Conservation (phyloP, 2,888 invertebrate species). For the Eumacrocentrus americanus region DNA sequence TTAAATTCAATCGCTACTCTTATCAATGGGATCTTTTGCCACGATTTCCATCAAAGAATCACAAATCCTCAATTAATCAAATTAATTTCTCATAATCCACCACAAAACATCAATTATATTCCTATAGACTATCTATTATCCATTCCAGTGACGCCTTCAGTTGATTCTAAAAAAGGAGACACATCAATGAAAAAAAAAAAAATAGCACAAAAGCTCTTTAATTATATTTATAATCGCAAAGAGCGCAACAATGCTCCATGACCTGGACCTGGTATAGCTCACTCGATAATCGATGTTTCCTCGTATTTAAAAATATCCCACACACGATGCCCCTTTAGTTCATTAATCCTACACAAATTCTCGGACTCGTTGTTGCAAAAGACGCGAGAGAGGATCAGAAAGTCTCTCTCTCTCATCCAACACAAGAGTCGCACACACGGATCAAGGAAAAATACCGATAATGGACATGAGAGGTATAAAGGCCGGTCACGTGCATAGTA, state of each 20-base stretch:
- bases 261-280: constrained; percentile 12
- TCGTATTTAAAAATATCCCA: constrained; percentile 13
- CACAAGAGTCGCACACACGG: background rate
- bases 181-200: background rate
- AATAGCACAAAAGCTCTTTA: background rate
- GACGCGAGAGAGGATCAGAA: background rate
- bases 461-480: constrained; percentile 3
- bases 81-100: background rate
- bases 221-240: background rate
- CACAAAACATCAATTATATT: too few species aligned
- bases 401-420: too few species aligned
- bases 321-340: background rate
- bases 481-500: constrained; percentile 1
- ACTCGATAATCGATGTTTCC: constrained; percentile 15
- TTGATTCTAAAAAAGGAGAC: background rate
- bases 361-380: background rate
- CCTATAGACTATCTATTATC: background rate
- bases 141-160: too few species aligned
- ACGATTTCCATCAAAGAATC: background rate
- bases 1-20: background rate
- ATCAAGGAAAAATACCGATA: background rate
- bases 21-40: too few species aligned
- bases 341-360: background rate
- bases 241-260: constrained; percentile 21
- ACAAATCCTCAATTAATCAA: background rate